Base-by-base conservation (phyloP, 2,797 vertebrate species). In the Eremophila alpestris region DNA sequence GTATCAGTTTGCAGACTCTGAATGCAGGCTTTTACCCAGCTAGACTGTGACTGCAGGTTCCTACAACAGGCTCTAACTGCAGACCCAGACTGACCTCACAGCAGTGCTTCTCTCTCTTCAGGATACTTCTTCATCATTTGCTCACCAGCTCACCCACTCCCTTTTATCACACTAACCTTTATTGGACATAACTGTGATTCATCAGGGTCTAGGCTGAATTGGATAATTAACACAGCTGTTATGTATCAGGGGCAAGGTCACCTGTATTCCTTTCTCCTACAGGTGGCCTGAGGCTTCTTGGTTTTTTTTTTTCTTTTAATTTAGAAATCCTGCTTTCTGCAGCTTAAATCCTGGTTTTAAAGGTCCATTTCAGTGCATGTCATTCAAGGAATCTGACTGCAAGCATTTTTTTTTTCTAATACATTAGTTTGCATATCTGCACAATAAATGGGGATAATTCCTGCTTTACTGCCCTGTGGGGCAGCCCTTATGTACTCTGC, bases 371-470 rank as follows among this genome's bases (percentile, higher is more conserved):
- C 70, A 45, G 13, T 48, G 27, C 36, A 7, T 40, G 41, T 32
- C 20, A 32, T 24, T 65, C 27, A 56, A 54, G 58, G 58, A 83
- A 63, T 52, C 69, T 71, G 29, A 13, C 76, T 87, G 40, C 43
- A 69, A 65, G 63, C 71, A 29, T 65, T 93, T 76, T 73, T 76
- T 73, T 92, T 21, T 40, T 85, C 36, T 51, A 59, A 65, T 74
- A 34, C 75, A 70, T 89, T 83, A 29, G 17, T 85, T 76, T n/a
- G 38, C 83, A 29, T 1, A 3, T 36, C 58, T 34, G 22, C 11
- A 5, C 58, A 77, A 87, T 82, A 94, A 93, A 90, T 87, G 67
- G 83, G n/a, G 46, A 58, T 91, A 46, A 29, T 79, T 87, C 24
- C 24, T 73, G 21, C 48, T 69, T 73, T 84, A 38, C 46, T 85